These are phyloP conservation scores for Macrochelys suwanniensis DNA, from an alignment of 2,797 vertebrate genomes.

Conservation along the genomic window DNA sequence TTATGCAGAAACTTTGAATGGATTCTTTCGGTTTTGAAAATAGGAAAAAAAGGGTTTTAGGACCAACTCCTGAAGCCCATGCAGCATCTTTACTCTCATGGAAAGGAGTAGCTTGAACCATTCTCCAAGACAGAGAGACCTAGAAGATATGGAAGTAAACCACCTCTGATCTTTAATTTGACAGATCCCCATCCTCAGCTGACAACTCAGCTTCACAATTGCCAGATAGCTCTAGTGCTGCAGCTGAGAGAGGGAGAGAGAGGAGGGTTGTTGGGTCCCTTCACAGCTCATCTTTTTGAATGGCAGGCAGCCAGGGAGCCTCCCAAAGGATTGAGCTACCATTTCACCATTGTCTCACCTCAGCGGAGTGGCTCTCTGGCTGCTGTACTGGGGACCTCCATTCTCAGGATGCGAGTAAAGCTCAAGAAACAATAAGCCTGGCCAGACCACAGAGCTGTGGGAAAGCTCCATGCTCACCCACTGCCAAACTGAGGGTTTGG, in stretches of 20 bases:
- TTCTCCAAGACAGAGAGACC: neutral
- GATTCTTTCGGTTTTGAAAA: fast-evolving
- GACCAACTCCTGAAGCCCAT: fast-evolving
- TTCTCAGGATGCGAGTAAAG: neutral
- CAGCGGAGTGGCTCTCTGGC: neutral
- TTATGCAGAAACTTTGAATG: neutral
- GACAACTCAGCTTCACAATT: neutral
- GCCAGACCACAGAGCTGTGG: constrained; percentile 25
- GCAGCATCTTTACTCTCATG: fast-evolving
- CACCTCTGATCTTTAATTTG: neutral
- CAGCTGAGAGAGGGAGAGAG: neutral
- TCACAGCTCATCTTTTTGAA: neutral
- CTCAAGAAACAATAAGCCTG: neutral
- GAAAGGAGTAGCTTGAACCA: neutral
- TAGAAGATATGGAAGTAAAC: neutral
- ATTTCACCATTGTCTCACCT: neutral
- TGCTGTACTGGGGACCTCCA: constrained; percentile 9
- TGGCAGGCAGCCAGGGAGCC: neutral
- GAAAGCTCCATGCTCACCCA: constrained; percentile 36
- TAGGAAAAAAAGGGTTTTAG: neutral
- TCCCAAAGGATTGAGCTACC: neutral
- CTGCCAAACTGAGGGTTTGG: constrained; percentile 15
- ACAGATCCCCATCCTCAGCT: neutral
- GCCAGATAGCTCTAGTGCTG: neutral
- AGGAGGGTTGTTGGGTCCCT: neutral